Percentiles rank a stretch among this genome's conserved stretches.
Evolutionary conservation across 2,113 vertebrate genomes (phyloP).

Genomic region (Cervus canadensis): DNA sequence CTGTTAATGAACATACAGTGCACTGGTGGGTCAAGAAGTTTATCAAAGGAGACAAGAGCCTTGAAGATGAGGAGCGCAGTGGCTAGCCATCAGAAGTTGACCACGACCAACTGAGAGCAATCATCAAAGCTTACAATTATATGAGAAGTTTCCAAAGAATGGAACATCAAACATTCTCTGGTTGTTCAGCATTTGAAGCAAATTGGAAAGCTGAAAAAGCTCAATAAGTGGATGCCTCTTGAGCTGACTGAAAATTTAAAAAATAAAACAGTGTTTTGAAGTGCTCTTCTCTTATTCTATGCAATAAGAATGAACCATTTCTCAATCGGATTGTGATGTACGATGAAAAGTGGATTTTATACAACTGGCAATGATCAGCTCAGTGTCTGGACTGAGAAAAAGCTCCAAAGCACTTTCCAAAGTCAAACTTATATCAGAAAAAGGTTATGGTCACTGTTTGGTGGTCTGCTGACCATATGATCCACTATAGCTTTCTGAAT

Average conservation of each 20-base stretch:
- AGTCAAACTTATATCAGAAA: background rate
- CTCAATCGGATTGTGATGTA: background rate
- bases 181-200: background rate
- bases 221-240: background rate
- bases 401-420: background rate
- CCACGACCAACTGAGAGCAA: background rate
- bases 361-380: background rate
- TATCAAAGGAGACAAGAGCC: background rate
- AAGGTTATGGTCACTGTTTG: background rate
- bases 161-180: background rate
- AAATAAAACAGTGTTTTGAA: background rate
- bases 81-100: background rate
- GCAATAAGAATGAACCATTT: background rate
- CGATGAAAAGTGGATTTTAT: background rate
- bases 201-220: background rate
- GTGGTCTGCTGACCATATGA: background rate
- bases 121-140: background rate
- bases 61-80: background rate
- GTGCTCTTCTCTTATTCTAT: background rate
- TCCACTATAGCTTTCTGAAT: background rate
- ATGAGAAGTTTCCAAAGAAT: background rate
- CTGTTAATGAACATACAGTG: background rate
- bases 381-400: background rate
- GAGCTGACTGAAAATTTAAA: background rate
- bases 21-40: background rate